A percentile compares a stretch with the other conserved stretches of the same genome.
These are phyloP conservation scores for Microcaecilia unicolor DNA, from an alignment of 2,797 vertebrate species.

Conservation along the genomic window DNA sequence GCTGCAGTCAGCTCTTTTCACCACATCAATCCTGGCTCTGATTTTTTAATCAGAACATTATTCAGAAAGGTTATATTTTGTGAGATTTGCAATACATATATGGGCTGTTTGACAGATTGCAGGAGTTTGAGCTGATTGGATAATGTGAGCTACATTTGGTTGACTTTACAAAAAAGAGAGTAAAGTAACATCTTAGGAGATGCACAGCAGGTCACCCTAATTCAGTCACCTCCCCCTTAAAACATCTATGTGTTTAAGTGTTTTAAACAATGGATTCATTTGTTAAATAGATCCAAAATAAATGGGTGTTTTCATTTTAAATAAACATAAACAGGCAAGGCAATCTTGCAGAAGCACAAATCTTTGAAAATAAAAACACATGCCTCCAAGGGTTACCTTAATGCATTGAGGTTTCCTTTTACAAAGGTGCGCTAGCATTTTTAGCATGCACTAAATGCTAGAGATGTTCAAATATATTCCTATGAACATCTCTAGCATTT, in stretches of 20 bases:
- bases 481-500: too few relatives aligned
- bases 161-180: conserved; percentile 60
- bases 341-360: conserved; percentile 1
- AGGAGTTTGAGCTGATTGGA: conserved; percentile 40
- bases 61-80: conserved; percentile 67
- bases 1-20: conserved; percentile 19
- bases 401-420: too few relatives aligned
- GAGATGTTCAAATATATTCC: too few relatives aligned
- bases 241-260: conserved; percentile 7
- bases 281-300: conserved; percentile 8
- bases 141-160: conserved; percentile 54
- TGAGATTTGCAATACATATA: conserved; percentile 67
- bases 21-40: conserved; percentile 33
- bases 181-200: conserved; percentile 29
- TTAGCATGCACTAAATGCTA: too few relatives aligned
- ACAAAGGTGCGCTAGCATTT: too few relatives aligned
- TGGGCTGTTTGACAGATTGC: conserved; percentile 59
- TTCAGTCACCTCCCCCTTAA: conserved; percentile 13
- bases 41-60: conserved; percentile 72
- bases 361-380: too few relatives aligned
- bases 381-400: too few relatives aligned
- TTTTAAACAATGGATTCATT: conserved; percentile 4
- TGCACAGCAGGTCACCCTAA: conserved; percentile 22
- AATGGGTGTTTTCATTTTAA: not conserved
- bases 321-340: not conserved